Percentiles rank a stretch among this genome's conserved stretches.
Conservation (phyloP, 2,888 invertebrate genomes). For the Thecocarcelia acutangulata region DNA sequence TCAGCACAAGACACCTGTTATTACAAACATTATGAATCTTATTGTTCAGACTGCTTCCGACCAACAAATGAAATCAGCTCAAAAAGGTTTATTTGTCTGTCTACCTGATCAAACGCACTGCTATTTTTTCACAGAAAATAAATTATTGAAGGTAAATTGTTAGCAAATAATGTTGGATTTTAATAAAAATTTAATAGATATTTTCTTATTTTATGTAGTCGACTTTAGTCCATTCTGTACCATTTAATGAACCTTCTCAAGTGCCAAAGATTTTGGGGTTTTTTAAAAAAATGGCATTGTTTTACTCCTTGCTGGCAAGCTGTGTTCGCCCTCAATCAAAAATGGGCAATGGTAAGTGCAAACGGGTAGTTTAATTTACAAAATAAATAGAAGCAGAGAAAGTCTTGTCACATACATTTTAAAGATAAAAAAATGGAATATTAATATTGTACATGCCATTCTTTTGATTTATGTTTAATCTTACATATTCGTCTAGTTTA, state of each 20-base stretch:
- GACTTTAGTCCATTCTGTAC: slow-evolving; percentile 85
- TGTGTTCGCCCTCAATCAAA: slow-evolving; percentile 92
- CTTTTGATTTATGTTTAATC: neutral
- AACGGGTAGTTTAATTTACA: neutral
- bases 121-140: slow-evolving; percentile 94
- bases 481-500: neutral
- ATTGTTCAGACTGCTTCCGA: slow-evolving; percentile 90
- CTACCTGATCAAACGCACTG: slow-evolving; percentile 96
- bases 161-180: slow-evolving; percentile 70
- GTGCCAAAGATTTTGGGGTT: slow-evolving; percentile 92
- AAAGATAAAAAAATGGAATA: too few relatives aligned
- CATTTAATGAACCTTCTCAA: slow-evolving; percentile 96
- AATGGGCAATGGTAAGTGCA: slow-evolving; percentile 84
- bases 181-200: neutral
- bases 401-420: too few relatives aligned
- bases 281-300: slow-evolving; percentile 94
- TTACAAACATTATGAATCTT: slow-evolving; percentile 82
- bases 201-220: slow-evolving; percentile 72
- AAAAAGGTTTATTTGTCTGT: slow-evolving; percentile 92
- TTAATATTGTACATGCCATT: too few relatives aligned
- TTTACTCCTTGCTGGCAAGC: slow-evolving; percentile 93
- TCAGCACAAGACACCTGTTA: slow-evolving; percentile 56
- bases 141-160: slow-evolving; percentile 85
- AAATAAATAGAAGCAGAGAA: too few relatives aligned
- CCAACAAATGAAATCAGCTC: slow-evolving; percentile 87